These are phyloP conservation scores for Lateolabrax maculatus DNA, from an alignment of 2,797 vertebrate genomes.

Conservation along the genomic window DNA sequence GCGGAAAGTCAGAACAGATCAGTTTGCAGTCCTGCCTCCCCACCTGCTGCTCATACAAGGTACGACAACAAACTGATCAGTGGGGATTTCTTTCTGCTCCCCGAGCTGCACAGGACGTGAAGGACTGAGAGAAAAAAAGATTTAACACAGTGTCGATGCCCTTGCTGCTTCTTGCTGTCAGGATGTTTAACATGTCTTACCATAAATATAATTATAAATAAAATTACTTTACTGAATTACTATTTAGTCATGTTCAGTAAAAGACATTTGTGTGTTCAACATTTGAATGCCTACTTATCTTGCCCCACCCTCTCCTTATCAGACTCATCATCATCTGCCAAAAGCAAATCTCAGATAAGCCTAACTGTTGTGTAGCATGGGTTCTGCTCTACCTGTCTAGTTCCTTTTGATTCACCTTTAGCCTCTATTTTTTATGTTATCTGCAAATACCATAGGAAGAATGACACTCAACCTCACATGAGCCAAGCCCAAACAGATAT, in stretches of 20 bases:
- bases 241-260: not conserved
- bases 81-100: not conserved
- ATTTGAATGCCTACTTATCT: not conserved
- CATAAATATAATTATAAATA: not conserved
- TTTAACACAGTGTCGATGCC: not conserved
- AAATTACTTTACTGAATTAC: not conserved
- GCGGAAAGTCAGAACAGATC: not conserved
- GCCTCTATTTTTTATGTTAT: too few relatives aligned
- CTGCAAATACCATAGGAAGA: not conserved
- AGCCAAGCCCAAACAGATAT: not conserved
- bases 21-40: slow-evolving; percentile 39
- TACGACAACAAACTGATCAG: slow-evolving; percentile 18
- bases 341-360: slow-evolving; percentile 24
- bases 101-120: not conserved
- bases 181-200: not conserved
- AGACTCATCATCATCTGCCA: slow-evolving; percentile 31
- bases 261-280: slow-evolving; percentile 3
- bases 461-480: not conserved
- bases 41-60: slow-evolving; percentile 59
- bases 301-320: slow-evolving; percentile 30
- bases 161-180: not conserved
- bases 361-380: slow-evolving; percentile 30
- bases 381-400: not conserved
- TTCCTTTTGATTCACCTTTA: not conserved
- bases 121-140: not conserved